Evolutionary conservation across 2,113 vertebrate species (phyloP).

Genomic region (Rhinoderma darwinii): DNA sequence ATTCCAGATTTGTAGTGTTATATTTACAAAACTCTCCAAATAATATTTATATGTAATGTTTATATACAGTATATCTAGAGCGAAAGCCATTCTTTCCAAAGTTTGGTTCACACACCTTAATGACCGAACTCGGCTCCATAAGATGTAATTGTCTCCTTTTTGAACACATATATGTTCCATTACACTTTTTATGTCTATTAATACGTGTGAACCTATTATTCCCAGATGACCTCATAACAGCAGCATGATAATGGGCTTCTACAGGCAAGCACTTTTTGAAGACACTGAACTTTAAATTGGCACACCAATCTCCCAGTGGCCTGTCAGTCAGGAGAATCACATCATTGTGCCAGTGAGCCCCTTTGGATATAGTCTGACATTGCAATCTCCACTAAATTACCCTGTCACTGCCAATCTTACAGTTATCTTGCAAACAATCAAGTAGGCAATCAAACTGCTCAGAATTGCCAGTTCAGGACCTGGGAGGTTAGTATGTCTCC

Average conservation of each 20-base stretch:
- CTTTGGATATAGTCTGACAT: slow-evolving; percentile 76
- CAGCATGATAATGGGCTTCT: slow-evolving; percentile 67
- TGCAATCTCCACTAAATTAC: slow-evolving; percentile 83
- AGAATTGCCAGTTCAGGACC: slow-evolving; percentile 76
- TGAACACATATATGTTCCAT: slow-evolving; percentile 39
- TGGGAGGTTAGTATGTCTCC: slow-evolving; percentile 69
- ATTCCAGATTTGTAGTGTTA: neutral
- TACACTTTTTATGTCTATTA: slow-evolving; percentile 57
- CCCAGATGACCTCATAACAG: slow-evolving; percentile 70
- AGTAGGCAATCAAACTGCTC: slow-evolving; percentile 78
- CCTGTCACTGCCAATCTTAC: slow-evolving; percentile 80
- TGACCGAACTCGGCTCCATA: neutral
- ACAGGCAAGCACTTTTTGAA: slow-evolving; percentile 61
- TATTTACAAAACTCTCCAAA: neutral
- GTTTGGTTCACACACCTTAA: slow-evolving; percentile 9
- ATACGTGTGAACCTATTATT: slow-evolving; percentile 61
- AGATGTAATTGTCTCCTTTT: slow-evolving; percentile 23
- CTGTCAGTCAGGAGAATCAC: slow-evolving; percentile 77
- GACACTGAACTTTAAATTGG: slow-evolving; percentile 75
- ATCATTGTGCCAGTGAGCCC: slow-evolving; percentile 74
- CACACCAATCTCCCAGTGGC: slow-evolving; percentile 72
- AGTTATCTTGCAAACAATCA: slow-evolving; percentile 82
- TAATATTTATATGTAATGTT: neutral
- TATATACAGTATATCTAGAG: neutral
- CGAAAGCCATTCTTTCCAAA: neutral